phyloP scores from a whole-genome alignment of 2,797 vertebrate species.

The Acanthornis magna region DNA sequence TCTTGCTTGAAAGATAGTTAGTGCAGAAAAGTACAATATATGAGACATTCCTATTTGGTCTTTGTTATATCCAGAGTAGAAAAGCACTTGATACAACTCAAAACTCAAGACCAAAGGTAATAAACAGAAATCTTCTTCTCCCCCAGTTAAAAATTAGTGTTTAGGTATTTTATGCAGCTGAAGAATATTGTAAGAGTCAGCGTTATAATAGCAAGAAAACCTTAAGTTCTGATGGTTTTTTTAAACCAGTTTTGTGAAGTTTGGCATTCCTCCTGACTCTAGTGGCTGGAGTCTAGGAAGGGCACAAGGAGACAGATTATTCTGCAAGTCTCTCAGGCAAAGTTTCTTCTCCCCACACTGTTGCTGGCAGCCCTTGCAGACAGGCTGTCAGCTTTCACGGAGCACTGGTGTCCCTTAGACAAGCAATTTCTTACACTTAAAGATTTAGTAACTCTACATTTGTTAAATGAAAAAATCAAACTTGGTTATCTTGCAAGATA shows the following conservation, averaged over 20 bases:
- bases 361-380: background rate
- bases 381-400: background rate
- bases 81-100: background rate
- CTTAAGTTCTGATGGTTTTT: background rate
- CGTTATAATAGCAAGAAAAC: background rate
- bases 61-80: background rate
- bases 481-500: background rate
- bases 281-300: background rate
- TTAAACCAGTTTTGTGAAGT: background rate
- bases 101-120: background rate
- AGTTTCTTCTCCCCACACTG: background rate
- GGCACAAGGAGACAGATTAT: background rate
- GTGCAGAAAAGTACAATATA: background rate
- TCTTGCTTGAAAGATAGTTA: background rate
- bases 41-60: background rate
- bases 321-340: background rate
- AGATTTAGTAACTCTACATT: slow-evolving; percentile 27
- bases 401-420: background rate
- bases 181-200: background rate
- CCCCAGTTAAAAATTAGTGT: background rate
- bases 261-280: background rate
- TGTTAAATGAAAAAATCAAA: slow-evolving; percentile 43
- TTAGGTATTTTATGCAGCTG: background rate
- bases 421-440: slow-evolving; percentile 25
- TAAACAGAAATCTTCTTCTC: background rate